Evolutionary conservation across 2,113 vertebrate species (phyloP).

Genomic region (Mola mola): DNA sequence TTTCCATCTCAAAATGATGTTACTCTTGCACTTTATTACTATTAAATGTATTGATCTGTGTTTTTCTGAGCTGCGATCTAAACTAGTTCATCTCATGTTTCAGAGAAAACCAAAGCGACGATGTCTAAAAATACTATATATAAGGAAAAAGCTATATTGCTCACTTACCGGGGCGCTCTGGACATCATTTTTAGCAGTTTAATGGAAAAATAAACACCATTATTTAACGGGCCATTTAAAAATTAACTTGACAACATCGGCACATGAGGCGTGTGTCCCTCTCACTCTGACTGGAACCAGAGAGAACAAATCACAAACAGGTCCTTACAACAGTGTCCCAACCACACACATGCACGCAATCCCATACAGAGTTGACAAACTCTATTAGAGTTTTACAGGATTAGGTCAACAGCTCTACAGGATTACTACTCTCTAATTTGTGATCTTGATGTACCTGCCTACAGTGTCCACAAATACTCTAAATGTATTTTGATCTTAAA

Average conservation of each 20-base stretch:
- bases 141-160: no score
- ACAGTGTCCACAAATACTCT: neutral
- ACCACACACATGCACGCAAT: slow-evolving; percentile 45
- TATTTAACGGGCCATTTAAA: neutral
- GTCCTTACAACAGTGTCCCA: slow-evolving; percentile 8
- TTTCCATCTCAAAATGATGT: no score
- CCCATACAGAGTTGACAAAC: slow-evolving; percentile 59
- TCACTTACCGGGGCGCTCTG: slow-evolving; percentile 61
- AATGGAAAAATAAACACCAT: slow-evolving; percentile 4
- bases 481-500: slow-evolving; percentile 6
- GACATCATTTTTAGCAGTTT: slow-evolving; percentile 52
- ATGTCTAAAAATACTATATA: no score
- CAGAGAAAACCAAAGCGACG: no score
- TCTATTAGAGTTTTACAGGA: slow-evolving; percentile 68
- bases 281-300: neutral
- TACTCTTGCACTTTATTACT: no score
- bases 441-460: slow-evolving; percentile 40
- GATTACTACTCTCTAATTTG: slow-evolving; percentile 55
- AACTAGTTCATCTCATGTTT: no score
- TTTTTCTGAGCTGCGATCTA: no score
- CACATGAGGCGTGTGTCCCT: neutral
- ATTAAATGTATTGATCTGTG: no score
- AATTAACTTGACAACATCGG: neutral
- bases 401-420: slow-evolving; percentile 57
- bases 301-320: slow-evolving; percentile 14